Evolutionary conservation across 2,113 vertebrate species (phyloP), one percentile per base, ranked within the genome.

Genomic region (Thymallus thymallus): DNA sequence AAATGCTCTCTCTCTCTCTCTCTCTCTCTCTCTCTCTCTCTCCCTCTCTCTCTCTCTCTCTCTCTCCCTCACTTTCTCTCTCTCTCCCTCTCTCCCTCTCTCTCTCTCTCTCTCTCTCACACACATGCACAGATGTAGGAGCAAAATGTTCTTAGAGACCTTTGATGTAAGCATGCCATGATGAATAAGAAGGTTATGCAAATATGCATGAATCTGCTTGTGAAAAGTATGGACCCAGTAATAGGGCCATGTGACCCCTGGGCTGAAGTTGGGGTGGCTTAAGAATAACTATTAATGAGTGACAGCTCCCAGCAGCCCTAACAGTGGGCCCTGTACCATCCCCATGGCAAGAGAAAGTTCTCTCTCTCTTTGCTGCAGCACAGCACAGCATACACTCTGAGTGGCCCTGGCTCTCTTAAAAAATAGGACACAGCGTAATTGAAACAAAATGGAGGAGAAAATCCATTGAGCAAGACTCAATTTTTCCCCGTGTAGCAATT

Each of bases 111-210:
- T 12, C 30, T 45, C 29, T 45, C 14, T 6, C 58, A 29, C 45
- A 63, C 61, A 30, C 67, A 48, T 26, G 14, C 16, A 20, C 67
- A 69, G 35, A 82, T 48, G 46, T 71, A 71, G 63, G 74, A 60
- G 63, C 55, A 48, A 77, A 80, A 76, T 78, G 61, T 78, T 84
- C 72, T 69, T 69, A 64, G 72, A 80, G 80, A 77, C 71, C 77
- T 85, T 83, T 84, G 78, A 84, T 82, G 80, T 75, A 69, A 77
- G 56, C 78, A 71, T 63, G 41, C 60, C 51, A 16, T 74, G 64
- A 62, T 30, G 77, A 71, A 81, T 79, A 83, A 83, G 79, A 68
- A 65, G 76, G 76, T 83, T 83, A 80, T 84, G 75, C 70, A 83
- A 82, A 85, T 82, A 73, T 35, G 75, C 56, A 73, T 77, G 69